Base-by-base conservation (phyloP, 2,888 invertebrate genomes). In the Megamerina dolium region DNA sequence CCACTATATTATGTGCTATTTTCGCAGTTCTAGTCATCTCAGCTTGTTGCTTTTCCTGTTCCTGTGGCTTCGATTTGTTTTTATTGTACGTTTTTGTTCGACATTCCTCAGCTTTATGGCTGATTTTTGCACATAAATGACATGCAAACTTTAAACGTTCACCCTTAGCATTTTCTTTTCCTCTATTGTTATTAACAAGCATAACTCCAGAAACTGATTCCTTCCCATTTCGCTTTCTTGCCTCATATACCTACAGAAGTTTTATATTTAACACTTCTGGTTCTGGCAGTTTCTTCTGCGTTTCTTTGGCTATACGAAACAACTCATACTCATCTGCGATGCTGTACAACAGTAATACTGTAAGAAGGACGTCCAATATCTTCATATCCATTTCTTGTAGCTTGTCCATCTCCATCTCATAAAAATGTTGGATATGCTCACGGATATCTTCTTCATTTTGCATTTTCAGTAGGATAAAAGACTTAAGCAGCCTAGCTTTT, bases 381-480 rank as follows among this genome's bases (percentile, higher is more conserved):
- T 13, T 27, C 3, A 46, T 10, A 6, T 41, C 18, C 38, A 49
- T 45, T 26, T n/a, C n/a, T n/a, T n/a, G n/a, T n/a, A n/a, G n/a
- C n/a, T n/a, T n/a, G n/a, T n/a, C n/a, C n/a, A n/a, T 46, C 42
- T 1, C 41, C 5, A 41, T 9, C 3, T 43, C 40, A 30, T 42
- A 44, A 42, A 50, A 48, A 5, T 42, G 20, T 3, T 21, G 29
- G 6, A 39, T 5, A 27, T 48, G 43, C 17, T 39, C 27, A 2
- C 42, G n/a, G 19, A 46, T 43, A 10, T 50, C 37, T 8, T 43
- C 43, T 2, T 43, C 46, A 21, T 43, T 37, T 9, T 26, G 39
- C 36, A 43, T 49, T 41, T 45, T 46, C 20, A 12, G 6, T n/a
- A 49, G 20, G 23, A 49, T 49, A n/a, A n/a, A n/a, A n/a, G n/a